Evolutionary conservation across 2,888 invertebrate species (phyloP).

Genomic region (Anorthoa munda): DNA sequence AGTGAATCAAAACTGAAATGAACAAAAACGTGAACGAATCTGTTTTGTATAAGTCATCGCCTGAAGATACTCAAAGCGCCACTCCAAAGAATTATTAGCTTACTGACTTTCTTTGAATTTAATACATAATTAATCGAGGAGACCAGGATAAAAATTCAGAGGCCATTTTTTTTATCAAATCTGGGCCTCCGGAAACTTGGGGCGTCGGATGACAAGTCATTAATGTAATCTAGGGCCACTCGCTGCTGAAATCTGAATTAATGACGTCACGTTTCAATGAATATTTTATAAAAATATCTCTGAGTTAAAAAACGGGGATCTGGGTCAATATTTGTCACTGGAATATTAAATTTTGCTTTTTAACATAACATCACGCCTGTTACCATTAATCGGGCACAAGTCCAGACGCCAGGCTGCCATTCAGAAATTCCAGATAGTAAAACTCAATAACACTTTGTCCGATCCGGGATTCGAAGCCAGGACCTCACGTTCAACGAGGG

Average conservation of each 20-base stretch:
- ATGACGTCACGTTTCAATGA: slow-evolving; percentile 55
- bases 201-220: slow-evolving; percentile 58
- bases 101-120: slow-evolving; percentile 68
- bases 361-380: too few relatives aligned
- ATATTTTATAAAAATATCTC: slow-evolving; percentile 45
- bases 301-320: slow-evolving; percentile 9
- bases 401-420: too few relatives aligned
- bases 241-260: slow-evolving; percentile 44
- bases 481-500: too few relatives aligned
- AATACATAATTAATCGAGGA: slow-evolving; percentile 70
- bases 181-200: slow-evolving; percentile 46
- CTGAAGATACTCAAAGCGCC: slow-evolving; percentile 26
- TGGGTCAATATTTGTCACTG: slow-evolving; percentile 19
- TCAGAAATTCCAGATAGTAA: too few relatives aligned
- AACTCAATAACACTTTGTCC: too few relatives aligned
- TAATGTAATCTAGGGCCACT: slow-evolving; percentile 55
- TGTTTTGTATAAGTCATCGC: slow-evolving; percentile 60
- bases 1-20: slow-evolving; percentile 55
- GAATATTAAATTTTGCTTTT: slow-evolving; percentile 14
- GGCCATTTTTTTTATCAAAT: slow-evolving; percentile 58
- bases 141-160: slow-evolving; percentile 44
- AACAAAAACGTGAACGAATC: slow-evolving; percentile 42
- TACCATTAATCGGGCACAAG: too few relatives aligned
- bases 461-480: too few relatives aligned
- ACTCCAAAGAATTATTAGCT: slow-evolving; percentile 67